Evolutionary conservation across 2,888 invertebrate species (phyloP).

Genomic region (Byasa hedistus): DNA sequence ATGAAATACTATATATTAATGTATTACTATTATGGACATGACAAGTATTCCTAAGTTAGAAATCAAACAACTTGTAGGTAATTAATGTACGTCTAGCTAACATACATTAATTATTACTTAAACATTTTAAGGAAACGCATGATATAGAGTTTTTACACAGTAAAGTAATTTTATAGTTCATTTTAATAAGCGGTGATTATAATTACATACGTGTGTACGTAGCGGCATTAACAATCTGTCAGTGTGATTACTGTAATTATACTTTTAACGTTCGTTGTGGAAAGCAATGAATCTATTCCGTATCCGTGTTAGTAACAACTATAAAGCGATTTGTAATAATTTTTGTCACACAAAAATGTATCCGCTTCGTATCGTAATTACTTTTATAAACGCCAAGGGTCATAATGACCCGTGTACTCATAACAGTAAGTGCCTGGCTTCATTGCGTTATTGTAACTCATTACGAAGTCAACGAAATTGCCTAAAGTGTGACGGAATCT

Average conservation of each 20-base stretch:
- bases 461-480: slow-evolving; percentile 64
- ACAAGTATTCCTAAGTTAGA: not conserved
- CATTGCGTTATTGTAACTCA: slow-evolving; percentile 68
- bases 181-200: slow-evolving; percentile 26
- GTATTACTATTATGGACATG: too few relatives aligned
- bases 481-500: slow-evolving; percentile 73
- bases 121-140: slow-evolving; percentile 28
- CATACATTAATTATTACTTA: slow-evolving; percentile 22
- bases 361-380: slow-evolving; percentile 61
- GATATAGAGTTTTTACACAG: slow-evolving; percentile 23
- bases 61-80: not conserved
- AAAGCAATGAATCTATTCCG: slow-evolving; percentile 30
- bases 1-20: too few relatives aligned
- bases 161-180: slow-evolving; percentile 27
- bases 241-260: slow-evolving; percentile 27
- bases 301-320: slow-evolving; percentile 30
- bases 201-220: slow-evolving; percentile 24
- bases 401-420: slow-evolving; percentile 57
- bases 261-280: slow-evolving; percentile 21
- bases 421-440: slow-evolving; percentile 58
- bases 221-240: slow-evolving; percentile 19
- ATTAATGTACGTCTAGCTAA: not conserved
- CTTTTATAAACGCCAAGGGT: slow-evolving; percentile 55
- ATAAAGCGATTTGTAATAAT: slow-evolving; percentile 40
- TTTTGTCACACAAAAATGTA: slow-evolving; percentile 54